Evolutionary conservation across 2,113 vertebrate species (phyloP).

Genomic region (Clarias magur): DNA sequence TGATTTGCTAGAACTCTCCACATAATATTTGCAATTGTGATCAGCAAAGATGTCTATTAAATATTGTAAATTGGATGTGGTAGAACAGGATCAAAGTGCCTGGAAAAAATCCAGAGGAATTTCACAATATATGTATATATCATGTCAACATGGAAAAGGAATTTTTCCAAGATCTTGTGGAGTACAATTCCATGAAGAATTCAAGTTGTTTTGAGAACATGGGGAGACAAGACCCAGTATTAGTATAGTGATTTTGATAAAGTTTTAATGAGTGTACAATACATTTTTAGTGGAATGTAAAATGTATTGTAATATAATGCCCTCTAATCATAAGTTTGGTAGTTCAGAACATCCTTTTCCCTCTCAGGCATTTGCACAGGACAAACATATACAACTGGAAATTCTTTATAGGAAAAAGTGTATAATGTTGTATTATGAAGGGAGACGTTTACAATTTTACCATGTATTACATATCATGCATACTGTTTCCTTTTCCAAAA

Average conservation of each 20-base stretch:
- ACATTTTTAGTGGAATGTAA: too few species aligned
- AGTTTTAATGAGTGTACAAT: neutral
- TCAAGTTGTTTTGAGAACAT: neutral
- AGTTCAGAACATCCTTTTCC: neutral
- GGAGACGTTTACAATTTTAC: neutral
- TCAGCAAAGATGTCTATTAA: neutral
- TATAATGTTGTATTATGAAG: neutral
- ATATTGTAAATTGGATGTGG: too few species aligned
- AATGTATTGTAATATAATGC: neutral
- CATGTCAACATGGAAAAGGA: neutral
- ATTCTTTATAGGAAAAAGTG: neutral
- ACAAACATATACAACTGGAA: neutral
- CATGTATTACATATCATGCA: neutral
- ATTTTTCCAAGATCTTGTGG: neutral
- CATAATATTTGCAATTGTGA: neutral
- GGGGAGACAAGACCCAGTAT: neutral
- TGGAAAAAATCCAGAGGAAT: neutral
- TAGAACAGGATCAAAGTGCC: neutral
- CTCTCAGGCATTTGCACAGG: neutral
- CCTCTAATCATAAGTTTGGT: neutral
- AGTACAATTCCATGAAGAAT: neutral
- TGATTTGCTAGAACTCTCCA: neutral
- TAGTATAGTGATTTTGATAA: neutral
- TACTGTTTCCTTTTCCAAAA: neutral
- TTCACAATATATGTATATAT: neutral